Conservation (phyloP, 2,113 vertebrate species). For the Phalacrocorax brasilianus region DNA sequence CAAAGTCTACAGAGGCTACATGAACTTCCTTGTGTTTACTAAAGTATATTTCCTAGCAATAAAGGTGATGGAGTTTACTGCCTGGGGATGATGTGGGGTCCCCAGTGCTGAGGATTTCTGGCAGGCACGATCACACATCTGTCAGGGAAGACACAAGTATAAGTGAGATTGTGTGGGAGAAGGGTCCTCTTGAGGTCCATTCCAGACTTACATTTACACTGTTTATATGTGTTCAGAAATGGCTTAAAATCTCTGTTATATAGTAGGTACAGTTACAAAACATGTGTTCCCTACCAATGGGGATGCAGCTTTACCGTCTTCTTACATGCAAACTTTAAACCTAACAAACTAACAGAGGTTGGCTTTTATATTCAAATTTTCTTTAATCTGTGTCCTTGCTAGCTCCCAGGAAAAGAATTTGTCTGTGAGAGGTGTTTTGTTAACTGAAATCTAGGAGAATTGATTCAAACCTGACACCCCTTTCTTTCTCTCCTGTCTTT, state of each 20-base stretch:
- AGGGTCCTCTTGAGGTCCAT: background rate
- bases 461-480: background rate
- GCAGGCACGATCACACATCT: background rate
- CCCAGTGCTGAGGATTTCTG: background rate
- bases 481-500: background rate
- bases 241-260: background rate
- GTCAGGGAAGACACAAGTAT: background rate
- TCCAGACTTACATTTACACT: background rate
- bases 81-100: background rate
- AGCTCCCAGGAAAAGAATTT: background rate
- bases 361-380: background rate
- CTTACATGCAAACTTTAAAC: background rate
- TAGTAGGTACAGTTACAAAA: background rate
- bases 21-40: background rate
- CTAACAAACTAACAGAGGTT: background rate
- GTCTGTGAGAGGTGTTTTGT: background rate
- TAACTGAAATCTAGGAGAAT: background rate
- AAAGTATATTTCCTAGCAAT: background rate
- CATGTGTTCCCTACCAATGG: fast-evolving
- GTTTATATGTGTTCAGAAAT: background rate
- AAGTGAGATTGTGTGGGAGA: background rate
- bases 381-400: background rate
- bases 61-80: background rate
- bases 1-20: background rate
- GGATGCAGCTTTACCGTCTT: background rate